Base-by-base conservation (phyloP, 2,113 vertebrate species). In the Campylorhamphus procurvoides region DNA sequence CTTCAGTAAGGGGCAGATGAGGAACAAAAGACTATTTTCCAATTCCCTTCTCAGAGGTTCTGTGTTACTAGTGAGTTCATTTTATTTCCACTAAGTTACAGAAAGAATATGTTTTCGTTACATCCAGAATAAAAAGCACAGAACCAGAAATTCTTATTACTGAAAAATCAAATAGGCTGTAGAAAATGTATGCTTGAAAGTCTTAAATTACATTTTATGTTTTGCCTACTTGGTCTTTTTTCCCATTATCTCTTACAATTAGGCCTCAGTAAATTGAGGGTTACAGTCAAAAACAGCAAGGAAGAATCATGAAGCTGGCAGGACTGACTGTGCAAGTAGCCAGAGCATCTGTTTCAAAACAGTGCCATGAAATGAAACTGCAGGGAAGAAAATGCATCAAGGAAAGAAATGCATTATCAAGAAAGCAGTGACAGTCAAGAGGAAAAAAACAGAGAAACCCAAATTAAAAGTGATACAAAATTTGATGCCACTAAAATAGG, bases 261-360 rank as follows among this genome's bases (percentile, higher is more conserved):
- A 97, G 97, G 84, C 94, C 95, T 97, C 96, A 97, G 97, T 97
- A 98, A 98, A 97, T 97, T 95, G 97, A 98, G 97, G 97, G 95
- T 98, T 97, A 96, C 96, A 97, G 97, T 98, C 97, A 98, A 98
- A 98, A 98, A 96, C 97, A 97, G 98, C 97, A 97, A 97, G 98
- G 97, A 98, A 96, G 97, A 97, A 97, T 97, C 97, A 97, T 95
- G 96, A 97, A 98, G 96, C 97, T 98, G 98, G 98, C 98, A 98
- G 96, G 97, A 95, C 90, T 94, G 58, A 58, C 86, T 92, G 97
- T 89, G 86, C 90, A 98, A 97, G 96, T 95, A 97, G 98, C 98
- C 98, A 98, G 97, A 97, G 98, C 98, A 98, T 98, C 97, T 98
- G 98, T 97, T 98, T 98, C 96, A 46, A 94, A 98, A 97, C 96